Evolutionary conservation across 1,140 invertebrate species (phyloP).

Genomic region (Lasioglossum baleicum): DNA sequence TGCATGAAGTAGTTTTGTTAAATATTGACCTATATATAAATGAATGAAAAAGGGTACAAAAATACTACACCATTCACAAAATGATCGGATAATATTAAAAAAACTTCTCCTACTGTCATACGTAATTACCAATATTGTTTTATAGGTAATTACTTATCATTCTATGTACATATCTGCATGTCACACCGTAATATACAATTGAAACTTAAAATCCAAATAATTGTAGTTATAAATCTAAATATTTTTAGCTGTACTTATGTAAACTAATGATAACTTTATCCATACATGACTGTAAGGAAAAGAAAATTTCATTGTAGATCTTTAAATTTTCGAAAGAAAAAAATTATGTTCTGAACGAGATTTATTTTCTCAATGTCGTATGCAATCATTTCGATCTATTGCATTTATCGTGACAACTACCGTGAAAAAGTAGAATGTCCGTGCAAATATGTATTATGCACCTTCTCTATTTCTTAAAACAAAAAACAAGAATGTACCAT

Average conservation of each 20-base stretch:
- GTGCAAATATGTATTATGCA: slow-evolving; percentile 11
- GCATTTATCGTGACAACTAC: slow-evolving; percentile 36
- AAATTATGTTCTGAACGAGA: slow-evolving; percentile 6
- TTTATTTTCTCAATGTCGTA: slow-evolving; percentile 1
- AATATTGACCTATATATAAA: slow-evolving; percentile 11
- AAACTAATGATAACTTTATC: not conserved
- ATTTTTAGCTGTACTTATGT: slow-evolving; percentile 33
- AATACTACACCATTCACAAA: not conserved
- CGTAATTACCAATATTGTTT: slow-evolving; percentile 26
- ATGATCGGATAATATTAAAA: slow-evolving; percentile 28
- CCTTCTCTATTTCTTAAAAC: slow-evolving; percentile 36
- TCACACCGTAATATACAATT: slow-evolving; percentile 19
- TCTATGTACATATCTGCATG: slow-evolving; percentile 39
- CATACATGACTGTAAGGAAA: too few species aligned
- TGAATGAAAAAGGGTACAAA: slow-evolving; percentile 12
- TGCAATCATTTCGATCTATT: slow-evolving; percentile 1
- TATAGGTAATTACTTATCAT: slow-evolving; percentile 11
- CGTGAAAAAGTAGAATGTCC: not conserved
- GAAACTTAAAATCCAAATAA: slow-evolving; percentile 21
- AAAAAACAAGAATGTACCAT: slow-evolving; percentile 8
- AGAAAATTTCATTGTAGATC: not conserved
- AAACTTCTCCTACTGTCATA: slow-evolving; percentile 12
- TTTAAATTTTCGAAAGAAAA: not conserved
- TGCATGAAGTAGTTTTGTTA: slow-evolving; percentile 22
- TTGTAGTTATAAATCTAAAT: slow-evolving; percentile 30